phyloP scores from a whole-genome alignment of 2,113 vertebrate species.

The Mus pahari region DNA sequence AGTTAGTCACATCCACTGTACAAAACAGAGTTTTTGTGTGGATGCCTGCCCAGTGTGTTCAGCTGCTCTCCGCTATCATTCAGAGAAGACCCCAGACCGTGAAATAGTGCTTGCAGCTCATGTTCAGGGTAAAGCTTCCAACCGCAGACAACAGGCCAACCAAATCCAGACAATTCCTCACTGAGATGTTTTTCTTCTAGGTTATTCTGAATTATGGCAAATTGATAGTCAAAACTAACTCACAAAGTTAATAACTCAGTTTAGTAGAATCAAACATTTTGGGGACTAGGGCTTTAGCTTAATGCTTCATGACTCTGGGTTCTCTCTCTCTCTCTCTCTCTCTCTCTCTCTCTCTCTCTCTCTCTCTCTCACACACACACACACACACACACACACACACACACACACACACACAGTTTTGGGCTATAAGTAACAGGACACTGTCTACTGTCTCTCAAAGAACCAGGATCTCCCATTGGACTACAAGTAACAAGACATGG shows the following conservation, averaged over 20 bases:
- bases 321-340: neutral
- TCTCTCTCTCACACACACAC: neutral
- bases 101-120: neutral
- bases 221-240: neutral
- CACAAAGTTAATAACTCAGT: neutral
- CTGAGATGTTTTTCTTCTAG: neutral
- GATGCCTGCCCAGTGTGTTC: neutral
- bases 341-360: neutral
- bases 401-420: neutral
- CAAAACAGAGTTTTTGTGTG: neutral
- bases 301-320: too few relatives aligned
- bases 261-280: neutral
- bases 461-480: neutral
- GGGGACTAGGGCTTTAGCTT: neutral
- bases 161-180: neutral
- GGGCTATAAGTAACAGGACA: neutral
- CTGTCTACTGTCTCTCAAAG: neutral
- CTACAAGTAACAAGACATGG: neutral
- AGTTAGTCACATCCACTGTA: neutral
- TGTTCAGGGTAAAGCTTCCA: neutral
- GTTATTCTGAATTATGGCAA: neutral
- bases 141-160: neutral
- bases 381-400: neutral
- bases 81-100: neutral
- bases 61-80: neutral